Evolutionary conservation across 2,113 vertebrate genomes (phyloP).

Genomic region (Synchiropus splendidus): DNA sequence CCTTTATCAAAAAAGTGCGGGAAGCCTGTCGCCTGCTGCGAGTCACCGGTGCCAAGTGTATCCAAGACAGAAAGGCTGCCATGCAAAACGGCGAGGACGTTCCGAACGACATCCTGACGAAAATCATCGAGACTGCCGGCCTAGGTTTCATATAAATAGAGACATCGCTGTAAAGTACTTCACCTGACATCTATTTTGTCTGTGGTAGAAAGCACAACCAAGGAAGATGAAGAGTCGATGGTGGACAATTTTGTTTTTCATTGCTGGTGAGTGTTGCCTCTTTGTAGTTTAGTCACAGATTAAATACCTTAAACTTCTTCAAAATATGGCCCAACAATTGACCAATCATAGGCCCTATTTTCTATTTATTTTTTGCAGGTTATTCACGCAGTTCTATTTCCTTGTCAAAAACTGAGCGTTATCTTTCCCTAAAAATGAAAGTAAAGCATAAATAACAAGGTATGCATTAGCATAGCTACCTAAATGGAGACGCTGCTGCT

Average conservation of each 20-base stretch:
- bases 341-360: no score
- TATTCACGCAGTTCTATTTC: no score
- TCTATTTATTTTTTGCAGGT: no score
- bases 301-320: background rate
- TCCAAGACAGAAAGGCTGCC: slow-evolving; percentile 67
- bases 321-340: no score
- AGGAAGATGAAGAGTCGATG: slow-evolving; percentile 74
- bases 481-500: no score
- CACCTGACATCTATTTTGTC: background rate
- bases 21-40: slow-evolving; percentile 71
- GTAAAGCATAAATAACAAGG: no score
- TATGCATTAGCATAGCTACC: no score
- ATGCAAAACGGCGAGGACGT: slow-evolving; percentile 67
- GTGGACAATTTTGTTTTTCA: slow-evolving; percentile 90
- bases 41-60: slow-evolving; percentile 71
- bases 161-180: background rate
- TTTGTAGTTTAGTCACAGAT: background rate
- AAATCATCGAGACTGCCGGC: slow-evolving; percentile 75
- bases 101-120: slow-evolving; percentile 80
- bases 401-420: no score
- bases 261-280: slow-evolving; percentile 72
- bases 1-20: slow-evolving; percentile 64
- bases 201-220: slow-evolving; percentile 55
- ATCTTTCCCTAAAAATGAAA: no score
- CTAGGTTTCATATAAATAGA: slow-evolving; percentile 16